A percentile compares a stretch with the other conserved stretches of the same genome.
phyloP scores from a whole-genome alignment of 1,140 invertebrate species.

The Drosophila kepulauana region DNA sequence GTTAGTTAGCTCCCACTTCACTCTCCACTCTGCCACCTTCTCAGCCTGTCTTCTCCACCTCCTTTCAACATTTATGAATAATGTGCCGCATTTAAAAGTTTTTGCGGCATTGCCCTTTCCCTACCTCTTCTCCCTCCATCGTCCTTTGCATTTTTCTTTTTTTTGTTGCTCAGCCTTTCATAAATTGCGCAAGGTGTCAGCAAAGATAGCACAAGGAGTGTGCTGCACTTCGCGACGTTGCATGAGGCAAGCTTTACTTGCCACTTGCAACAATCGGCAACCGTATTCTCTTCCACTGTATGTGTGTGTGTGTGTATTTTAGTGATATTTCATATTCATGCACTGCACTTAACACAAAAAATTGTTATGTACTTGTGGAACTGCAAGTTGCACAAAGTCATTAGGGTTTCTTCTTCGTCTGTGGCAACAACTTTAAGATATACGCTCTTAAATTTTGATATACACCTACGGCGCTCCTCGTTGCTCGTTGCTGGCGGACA shows the following conservation, averaged over 20 bases:
- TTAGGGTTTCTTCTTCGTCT: constrained; percentile 54
- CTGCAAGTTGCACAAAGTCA: constrained; percentile 69
- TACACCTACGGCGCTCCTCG: neutral
- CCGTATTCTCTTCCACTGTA: neutral
- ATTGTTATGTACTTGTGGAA: constrained; percentile 65
- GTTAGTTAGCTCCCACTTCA: neutral
- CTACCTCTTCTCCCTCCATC: too few species aligned
- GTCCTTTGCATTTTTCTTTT: neutral
- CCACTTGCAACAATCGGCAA: constrained; percentile 42
- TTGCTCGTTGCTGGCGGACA: neutral
- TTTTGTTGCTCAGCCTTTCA: constrained; percentile 54
- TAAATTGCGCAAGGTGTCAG: constrained; percentile 80
- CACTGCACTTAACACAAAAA: constrained; percentile 58
- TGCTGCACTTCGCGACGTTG: constrained; percentile 19
- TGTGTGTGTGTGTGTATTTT: constrained; percentile 11
- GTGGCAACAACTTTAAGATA: constrained; percentile 26
- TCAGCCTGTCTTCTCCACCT: neutral
- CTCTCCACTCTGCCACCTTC: neutral
- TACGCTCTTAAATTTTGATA: constrained; percentile 14
- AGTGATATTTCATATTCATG: constrained; percentile 74
- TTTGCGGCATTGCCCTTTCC: constrained; percentile 51
- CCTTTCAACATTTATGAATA: constrained; percentile 69
- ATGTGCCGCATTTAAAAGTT: constrained; percentile 80
- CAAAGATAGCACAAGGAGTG: constrained; percentile 64
- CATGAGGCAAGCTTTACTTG: constrained; percentile 14